Percentiles rank a stretch among this genome's conserved stretches.
Conservation (phyloP, 2,113 vertebrate species). For the Tragelaphus scriptus region DNA sequence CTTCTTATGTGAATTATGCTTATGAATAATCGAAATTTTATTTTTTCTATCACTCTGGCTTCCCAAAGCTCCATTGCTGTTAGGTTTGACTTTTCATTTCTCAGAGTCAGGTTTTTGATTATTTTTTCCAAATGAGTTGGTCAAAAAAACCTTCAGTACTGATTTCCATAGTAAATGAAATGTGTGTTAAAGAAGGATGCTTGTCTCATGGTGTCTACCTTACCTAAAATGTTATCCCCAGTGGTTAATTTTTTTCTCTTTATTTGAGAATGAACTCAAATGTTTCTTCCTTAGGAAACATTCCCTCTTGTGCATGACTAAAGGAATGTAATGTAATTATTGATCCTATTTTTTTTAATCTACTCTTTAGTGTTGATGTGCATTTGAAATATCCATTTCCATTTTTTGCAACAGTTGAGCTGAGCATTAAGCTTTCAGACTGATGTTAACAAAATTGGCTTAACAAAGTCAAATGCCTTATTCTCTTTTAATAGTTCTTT, state of each 20-base stretch:
- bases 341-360: background rate
- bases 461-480: constrained; percentile 22
- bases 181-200: background rate
- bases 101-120: background rate
- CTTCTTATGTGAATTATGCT: background rate
- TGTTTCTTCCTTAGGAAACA: background rate
- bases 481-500: background rate
- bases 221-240: background rate
- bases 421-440: background rate
- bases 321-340: background rate
- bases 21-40: background rate
- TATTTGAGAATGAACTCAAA: background rate
- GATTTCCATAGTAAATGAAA: background rate
- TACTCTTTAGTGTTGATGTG: background rate
- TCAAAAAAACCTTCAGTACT: background rate
- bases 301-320: background rate
- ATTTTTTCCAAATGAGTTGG: background rate
- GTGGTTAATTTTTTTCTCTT: background rate
- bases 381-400: constrained; percentile 4
- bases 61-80: background rate
- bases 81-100: background rate
- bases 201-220: background rate
- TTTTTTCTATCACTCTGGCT: background rate
- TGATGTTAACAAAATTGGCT: constrained; percentile 18
- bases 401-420: background rate